phyloP scores from a whole-genome alignment of 2,888 invertebrate species.

The Lamellibrachia columna region DNA sequence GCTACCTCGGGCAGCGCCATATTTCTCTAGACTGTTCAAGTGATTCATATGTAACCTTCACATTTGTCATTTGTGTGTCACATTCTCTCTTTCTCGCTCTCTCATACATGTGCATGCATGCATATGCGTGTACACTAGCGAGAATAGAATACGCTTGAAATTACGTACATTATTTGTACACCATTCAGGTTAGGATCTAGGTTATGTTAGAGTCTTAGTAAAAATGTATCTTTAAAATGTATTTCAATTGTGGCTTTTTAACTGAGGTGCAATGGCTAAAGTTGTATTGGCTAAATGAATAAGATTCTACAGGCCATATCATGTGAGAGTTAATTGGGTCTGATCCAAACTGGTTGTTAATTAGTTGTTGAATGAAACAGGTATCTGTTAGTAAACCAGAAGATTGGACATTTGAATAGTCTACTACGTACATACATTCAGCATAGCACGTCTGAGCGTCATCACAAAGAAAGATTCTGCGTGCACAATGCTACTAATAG shows the following conservation, averaged over 20 bases:
- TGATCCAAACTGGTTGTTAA: background rate
- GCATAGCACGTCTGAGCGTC: background rate
- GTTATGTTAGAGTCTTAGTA: background rate
- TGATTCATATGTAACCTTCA: too few species aligned
- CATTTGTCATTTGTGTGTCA: too few species aligned
- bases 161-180: background rate
- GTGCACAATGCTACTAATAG: background rate
- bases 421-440: background rate
- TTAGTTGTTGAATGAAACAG: background rate
- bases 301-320: too few species aligned
- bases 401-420: background rate
- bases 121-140: too few species aligned
- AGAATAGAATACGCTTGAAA: too few species aligned
- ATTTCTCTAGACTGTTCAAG: too few species aligned
- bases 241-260: too few species aligned
- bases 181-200: background rate
- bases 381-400: background rate
- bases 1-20: too few species aligned
- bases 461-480: background rate
- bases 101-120: too few species aligned
- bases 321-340: background rate
- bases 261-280: too few species aligned
- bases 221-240: background rate
- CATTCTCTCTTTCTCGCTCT: too few species aligned
- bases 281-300: too few species aligned